Conservation (phyloP, 2,888 invertebrate genomes). For the Polymixis lichenea region DNA sequence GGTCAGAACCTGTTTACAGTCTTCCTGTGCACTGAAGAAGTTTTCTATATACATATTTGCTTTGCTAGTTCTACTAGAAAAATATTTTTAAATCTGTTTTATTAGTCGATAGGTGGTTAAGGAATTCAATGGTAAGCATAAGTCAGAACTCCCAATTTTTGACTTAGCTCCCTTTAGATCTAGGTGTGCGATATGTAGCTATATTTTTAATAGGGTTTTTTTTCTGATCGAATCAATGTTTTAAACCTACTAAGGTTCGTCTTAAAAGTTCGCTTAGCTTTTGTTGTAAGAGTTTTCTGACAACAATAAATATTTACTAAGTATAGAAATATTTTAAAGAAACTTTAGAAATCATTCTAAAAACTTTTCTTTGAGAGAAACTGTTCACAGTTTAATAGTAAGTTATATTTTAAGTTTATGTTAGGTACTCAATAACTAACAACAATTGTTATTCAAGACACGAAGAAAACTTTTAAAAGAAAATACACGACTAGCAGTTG, state of each 20-base stretch:
- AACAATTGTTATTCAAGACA: slow-evolving; percentile 30
- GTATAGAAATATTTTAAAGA: neutral
- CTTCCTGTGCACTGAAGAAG: too few species aligned
- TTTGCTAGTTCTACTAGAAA: too few species aligned
- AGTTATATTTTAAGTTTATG: slow-evolving; percentile 30
- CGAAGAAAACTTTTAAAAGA: slow-evolving; percentile 33
- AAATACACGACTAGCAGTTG: slow-evolving; percentile 22
- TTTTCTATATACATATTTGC: too few species aligned
- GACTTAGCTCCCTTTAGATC: too few species aligned
- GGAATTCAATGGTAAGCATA: too few species aligned
- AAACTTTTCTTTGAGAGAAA: slow-evolving; percentile 15
- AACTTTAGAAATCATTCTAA: slow-evolving; percentile 25
- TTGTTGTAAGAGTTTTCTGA: neutral
- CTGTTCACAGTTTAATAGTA: slow-evolving; percentile 24
- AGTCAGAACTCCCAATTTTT: too few species aligned
- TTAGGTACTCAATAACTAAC: slow-evolving; percentile 26
- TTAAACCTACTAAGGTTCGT: neutral
- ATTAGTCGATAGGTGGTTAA: too few species aligned
- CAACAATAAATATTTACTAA: neutral
- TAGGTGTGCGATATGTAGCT: too few species aligned
- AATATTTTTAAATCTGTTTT: too few species aligned
- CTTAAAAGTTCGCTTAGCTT: neutral
- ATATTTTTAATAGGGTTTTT: neutral
- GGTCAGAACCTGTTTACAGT: too few species aligned
- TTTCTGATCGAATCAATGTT: neutral